Conservation (phyloP, 2,888 invertebrate genomes). For the Protophormia terraenovae region DNA sequence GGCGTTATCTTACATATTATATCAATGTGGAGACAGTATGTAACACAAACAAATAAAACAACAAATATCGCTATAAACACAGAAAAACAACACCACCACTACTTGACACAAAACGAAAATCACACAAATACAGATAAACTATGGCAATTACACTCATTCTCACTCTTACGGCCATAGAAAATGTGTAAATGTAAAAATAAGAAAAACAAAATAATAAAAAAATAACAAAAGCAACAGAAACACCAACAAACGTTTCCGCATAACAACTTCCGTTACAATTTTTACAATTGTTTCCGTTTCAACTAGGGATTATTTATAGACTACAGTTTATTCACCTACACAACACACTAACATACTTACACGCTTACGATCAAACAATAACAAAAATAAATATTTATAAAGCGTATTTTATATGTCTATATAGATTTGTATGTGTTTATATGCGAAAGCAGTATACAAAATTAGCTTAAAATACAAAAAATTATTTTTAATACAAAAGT, state of each 20-base stretch:
- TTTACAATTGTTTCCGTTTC: slow-evolving; percentile 63
- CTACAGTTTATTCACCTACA: slow-evolving; percentile 46
- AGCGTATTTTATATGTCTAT: neutral
- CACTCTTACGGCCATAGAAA: neutral
- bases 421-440: too few species aligned
- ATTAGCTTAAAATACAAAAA: too few species aligned
- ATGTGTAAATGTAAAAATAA: neutral
- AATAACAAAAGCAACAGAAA: neutral
- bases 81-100: neutral
- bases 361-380: neutral
- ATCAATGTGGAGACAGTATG: too few species aligned
- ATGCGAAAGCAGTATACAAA: too few species aligned
- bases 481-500: too few species aligned
- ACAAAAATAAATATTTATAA: slow-evolving; percentile 8
- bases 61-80: neutral
- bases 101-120: neutral
- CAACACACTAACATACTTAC: neutral
- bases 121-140: slow-evolving; percentile 36
- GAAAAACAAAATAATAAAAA: neutral
- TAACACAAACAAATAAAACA: neutral
- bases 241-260: slow-evolving; percentile 55
- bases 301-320: slow-evolving; percentile 58
- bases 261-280: slow-evolving; percentile 63
- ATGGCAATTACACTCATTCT: neutral
- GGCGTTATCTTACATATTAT: too few species aligned